Evolutionary conservation across 2,888 invertebrate species (phyloP), one percentile per base, ranked within the genome.

Genomic region (Callinectes sapidus): DNA sequence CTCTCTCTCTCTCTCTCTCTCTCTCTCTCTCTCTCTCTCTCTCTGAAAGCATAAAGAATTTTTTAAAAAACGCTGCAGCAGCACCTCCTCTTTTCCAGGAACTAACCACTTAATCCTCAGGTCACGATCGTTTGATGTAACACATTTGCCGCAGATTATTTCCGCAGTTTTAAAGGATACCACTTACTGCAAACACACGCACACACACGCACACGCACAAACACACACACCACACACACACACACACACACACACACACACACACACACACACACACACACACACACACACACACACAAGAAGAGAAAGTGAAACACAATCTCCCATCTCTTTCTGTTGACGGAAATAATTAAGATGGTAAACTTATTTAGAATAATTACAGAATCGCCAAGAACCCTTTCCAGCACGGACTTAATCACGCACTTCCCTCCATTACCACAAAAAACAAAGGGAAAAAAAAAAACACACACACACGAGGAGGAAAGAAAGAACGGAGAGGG

Each of bases 21-120:
- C 81, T 35, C 81, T 81, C 81, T 81, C 81, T 81, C 81, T 81
- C 81, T 81, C 81, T 81, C 81, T 81, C 81, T 81, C 81, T 81
- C 81, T 81, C 16, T 81, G 14, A 35, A 35, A 35, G 48, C 16
- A 61, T 16, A 61, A 61, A 61, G 18, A 61, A 61, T 6, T 1
- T 16, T 23, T 61, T 61, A 23, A 81, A 81, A 81, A 81, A 81
- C 35, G 35, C 81, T 16, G 35, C 81, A 18, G 35, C 81, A 18
- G 35, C 81, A 32, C 81, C 32, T 32, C 35, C 32, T 35, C 35
- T 18, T 35, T 16, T 35, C 81, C 35, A 16, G 81, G 81, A 81
- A 81, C 81, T 18, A 32, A 81, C 32, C 81, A 16, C 35, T 81
- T 81, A 81, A 81, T 81, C 81, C 71, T 6, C 35, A 28, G 81